Base-by-base conservation (phyloP, 2,888 invertebrate species). In the Choreutis nemorana region DNA sequence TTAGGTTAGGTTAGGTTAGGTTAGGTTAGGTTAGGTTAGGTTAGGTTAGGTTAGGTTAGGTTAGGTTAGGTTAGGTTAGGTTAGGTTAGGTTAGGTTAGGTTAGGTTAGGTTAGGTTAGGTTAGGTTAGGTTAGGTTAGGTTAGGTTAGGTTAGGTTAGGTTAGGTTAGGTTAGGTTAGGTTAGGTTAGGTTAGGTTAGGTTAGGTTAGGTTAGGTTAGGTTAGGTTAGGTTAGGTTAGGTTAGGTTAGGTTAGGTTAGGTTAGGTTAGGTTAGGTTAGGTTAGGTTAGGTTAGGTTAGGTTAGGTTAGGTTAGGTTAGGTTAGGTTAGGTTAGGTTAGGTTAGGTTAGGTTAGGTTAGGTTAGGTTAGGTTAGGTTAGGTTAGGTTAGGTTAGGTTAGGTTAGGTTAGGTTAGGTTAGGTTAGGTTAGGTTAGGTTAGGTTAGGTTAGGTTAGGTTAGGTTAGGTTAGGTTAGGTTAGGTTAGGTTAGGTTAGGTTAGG, bases 401-500 rank as follows among this genome's bases (percentile, higher is more conserved):
- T 18, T 18, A 18, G 18, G 18, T 18, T 18, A 18, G 18, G 18
- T 18, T 18, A 18, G 18, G 18, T 18, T 18, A 18, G 18, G 18
- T 18, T 18, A 18, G 18, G 18, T 18, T 18, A 18, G 18, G 18
- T 18, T 18, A 18, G 18, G 18, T 18, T 18, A 18, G 18, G 18
- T 18, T 18, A 18, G 18, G 18, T 18, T 18, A 18, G 18, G 18
- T 18, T 18, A 18, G 18, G 18, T 18, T 18, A 18, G 18, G 18
- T 18, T 18, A 18, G 18, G 18, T 18, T 18, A 18, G 18, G 18
- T 18, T 18, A 18, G 18, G 18, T 18, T 18, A 18, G 18, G 32
- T 35, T 35, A 35, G 30, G 35, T 32, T 35, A 32, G 35, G 35
- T 35, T 35, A 35, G 35, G 35, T 35, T 35, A 35, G 35, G 35